Conservation (phyloP, 2,113 vertebrate species). For the Catharus fuscescens region DNA sequence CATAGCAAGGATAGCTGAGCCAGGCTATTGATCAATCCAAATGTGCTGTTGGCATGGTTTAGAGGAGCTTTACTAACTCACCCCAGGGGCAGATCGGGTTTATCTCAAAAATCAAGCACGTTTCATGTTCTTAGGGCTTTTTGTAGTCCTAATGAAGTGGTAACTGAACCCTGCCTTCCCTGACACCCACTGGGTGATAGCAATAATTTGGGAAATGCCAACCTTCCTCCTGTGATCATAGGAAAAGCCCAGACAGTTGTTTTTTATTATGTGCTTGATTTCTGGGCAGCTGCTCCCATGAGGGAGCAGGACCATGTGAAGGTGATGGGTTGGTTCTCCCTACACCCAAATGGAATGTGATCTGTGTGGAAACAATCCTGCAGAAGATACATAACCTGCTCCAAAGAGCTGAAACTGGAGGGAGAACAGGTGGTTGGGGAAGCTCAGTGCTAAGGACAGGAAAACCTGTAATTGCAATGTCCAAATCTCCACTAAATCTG, state of each 20-base stretch:
- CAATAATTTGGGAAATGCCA: neutral
- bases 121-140: neutral
- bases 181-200: neutral
- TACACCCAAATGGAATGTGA: fast-evolving
- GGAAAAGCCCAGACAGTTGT: neutral
- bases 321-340: neutral
- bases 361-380: neutral
- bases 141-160: neutral
- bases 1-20: neutral
- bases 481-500: neutral
- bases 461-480: neutral
- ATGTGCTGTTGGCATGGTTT: conserved; percentile 31
- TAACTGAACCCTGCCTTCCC: neutral
- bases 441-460: neutral
- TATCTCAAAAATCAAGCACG: neutral
- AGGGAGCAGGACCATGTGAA: neutral
- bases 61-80: conserved; percentile 31
- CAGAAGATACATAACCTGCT: neutral
- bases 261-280: neutral
- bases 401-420: neutral
- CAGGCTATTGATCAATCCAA: conserved; percentile 61
- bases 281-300: neutral
- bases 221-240: neutral
- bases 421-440: neutral
- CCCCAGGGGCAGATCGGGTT: conserved; percentile 5